Percentiles rank a stretch among this genome's conserved stretches.
Evolutionary conservation across 2,888 invertebrate genomes (phyloP).

Genomic region (Sicus ferrugineus): DNA sequence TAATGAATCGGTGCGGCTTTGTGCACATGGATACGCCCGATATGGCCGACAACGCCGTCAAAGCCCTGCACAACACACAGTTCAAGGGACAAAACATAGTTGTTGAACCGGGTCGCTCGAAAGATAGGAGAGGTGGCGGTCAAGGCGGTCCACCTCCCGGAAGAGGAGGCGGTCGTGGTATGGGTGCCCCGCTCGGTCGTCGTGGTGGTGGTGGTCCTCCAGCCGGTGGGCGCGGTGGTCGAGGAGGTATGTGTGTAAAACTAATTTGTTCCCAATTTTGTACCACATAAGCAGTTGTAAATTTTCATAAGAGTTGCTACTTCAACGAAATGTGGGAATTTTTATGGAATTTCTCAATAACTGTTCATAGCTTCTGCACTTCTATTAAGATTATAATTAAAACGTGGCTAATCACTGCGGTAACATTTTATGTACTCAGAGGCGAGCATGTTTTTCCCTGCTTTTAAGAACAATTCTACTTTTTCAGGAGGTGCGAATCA

Average conservation of each 20-base stretch:
- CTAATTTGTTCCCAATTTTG: neutral
- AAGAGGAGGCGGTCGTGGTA: slow-evolving; percentile 34
- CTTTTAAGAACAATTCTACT: slow-evolving; percentile 51
- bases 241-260: slow-evolving; percentile 47
- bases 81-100: slow-evolving; percentile 86
- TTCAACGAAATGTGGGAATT: too few relatives aligned
- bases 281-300: neutral
- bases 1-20: slow-evolving; percentile 93
- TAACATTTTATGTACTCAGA: too few relatives aligned
- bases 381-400: too few relatives aligned
- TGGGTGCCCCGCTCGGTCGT: slow-evolving; percentile 62
- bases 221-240: slow-evolving; percentile 39
- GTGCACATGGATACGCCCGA: slow-evolving; percentile 88
- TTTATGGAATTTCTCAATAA: too few relatives aligned
- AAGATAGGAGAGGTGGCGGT: slow-evolving; percentile 68
- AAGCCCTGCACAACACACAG: slow-evolving; percentile 79
- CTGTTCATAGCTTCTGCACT: too few relatives aligned
- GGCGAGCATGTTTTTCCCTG: too few relatives aligned
- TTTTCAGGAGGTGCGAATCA: slow-evolving; percentile 43
- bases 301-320: neutral
- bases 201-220: slow-evolving; percentile 61
- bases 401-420: too few relatives aligned
- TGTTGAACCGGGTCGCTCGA: slow-evolving; percentile 83
- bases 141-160: slow-evolving; percentile 23
- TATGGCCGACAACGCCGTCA: slow-evolving; percentile 82